These are phyloP conservation scores for Coelopa frigida DNA, from an alignment of 1,140 invertebrate genomes.

Conservation along the genomic window DNA sequence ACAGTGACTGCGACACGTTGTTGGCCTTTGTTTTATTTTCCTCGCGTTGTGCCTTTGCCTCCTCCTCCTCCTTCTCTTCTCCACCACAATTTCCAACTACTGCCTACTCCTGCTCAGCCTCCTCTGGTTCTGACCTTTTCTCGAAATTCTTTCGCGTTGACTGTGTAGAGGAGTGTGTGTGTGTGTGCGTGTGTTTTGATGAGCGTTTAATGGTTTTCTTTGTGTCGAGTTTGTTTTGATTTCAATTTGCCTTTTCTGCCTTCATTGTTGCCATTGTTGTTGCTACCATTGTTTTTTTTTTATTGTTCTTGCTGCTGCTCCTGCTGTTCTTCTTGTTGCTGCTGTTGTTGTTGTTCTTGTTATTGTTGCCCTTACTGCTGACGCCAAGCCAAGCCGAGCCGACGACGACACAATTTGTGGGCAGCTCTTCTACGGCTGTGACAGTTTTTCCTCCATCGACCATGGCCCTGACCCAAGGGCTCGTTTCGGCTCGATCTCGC, in stretches of 20 bases:
- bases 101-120: no score
- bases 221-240: constrained; percentile 26
- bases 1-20: constrained; percentile 8
- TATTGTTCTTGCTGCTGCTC: not conserved
- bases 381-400: no score
- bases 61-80: no score
- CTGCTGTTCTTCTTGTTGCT: not conserved
- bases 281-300: not conserved
- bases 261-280: not conserved
- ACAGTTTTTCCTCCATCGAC: constrained; percentile 36
- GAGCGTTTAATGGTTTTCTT: constrained; percentile 13
- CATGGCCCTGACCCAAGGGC: no score
- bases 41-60: no score
- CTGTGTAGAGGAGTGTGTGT: not conserved
- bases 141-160: no score
- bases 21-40: not conserved
- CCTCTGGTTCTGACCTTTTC: no score
- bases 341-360: constrained; percentile 1
- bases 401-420: no score
- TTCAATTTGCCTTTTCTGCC: constrained; percentile 29
- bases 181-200: constrained; percentile 2
- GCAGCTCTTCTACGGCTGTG: constrained; percentile 15
- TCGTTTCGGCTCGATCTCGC: not conserved
- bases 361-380: constrained; percentile 1
- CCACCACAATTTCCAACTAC: no score